phyloP scores from a whole-genome alignment of 2,888 invertebrate genomes.

The Drosophila putrida region DNA sequence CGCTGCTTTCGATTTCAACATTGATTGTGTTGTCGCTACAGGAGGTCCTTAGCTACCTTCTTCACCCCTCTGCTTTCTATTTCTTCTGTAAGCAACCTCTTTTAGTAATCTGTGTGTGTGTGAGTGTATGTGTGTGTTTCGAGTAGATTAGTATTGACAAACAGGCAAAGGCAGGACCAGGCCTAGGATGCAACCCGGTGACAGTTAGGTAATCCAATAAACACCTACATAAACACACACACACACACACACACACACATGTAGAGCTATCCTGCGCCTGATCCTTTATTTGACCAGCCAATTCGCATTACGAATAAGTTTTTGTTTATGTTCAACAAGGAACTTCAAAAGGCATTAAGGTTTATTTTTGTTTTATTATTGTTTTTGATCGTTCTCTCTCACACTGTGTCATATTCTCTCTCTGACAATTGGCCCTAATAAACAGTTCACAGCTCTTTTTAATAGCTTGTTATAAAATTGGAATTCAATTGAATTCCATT shows the following conservation, averaged over 20 bases:
- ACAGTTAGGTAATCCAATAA: slow-evolving; percentile 74
- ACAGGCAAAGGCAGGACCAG: slow-evolving; percentile 46
- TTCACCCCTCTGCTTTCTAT: not conserved
- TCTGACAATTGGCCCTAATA: slow-evolving; percentile 47
- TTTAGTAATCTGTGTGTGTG: slow-evolving; percentile 9
- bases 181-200: slow-evolving; percentile 45
- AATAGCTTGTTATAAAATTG: slow-evolving; percentile 18
- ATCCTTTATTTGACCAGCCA: slow-evolving; percentile 40
- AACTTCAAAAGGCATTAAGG: slow-evolving; percentile 45
- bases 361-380: slow-evolving; percentile 6
- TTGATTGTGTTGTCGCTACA: slow-evolving; percentile 73
- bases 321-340: slow-evolving; percentile 14
- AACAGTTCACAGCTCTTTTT: slow-evolving; percentile 40
- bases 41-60: slow-evolving; percentile 40
- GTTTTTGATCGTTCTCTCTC: slow-evolving; percentile 12
- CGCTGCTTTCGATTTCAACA: slow-evolving; percentile 74
- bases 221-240: slow-evolving; percentile 39
- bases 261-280: slow-evolving; percentile 15
- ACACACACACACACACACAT: not conserved
- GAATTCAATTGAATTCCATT: slow-evolving; percentile 44
- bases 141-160: slow-evolving; percentile 78
- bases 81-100: slow-evolving; percentile 5
- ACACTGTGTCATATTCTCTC: not conserved
- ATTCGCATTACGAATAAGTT: slow-evolving; percentile 31
- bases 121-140: slow-evolving; percentile 35